Evolutionary conservation across 2,113 vertebrate genomes (phyloP), one percentile per base, ranked within the genome.

Genomic region (Turdus rufiventris): DNA sequence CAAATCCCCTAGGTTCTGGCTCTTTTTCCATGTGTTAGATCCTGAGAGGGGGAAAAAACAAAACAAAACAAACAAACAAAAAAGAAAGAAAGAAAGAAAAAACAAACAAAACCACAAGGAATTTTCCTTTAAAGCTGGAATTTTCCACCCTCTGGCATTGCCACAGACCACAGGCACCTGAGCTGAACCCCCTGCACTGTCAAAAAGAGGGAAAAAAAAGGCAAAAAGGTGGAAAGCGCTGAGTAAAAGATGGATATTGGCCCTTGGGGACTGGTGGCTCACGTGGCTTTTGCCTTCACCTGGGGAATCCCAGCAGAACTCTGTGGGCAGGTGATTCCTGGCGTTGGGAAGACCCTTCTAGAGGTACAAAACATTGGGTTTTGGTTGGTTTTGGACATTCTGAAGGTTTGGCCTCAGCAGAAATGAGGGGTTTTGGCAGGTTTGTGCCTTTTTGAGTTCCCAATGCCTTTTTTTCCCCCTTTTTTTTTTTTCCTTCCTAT

Each of bases 371-470:
- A 29, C 18, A 9, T 10, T 88, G 79, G 60, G 45, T 80, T 82
- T n/a, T 19, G 17, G 51, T 42, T 33, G 7, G 61, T 72, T 96
- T 95, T 28, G 36, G 53, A 9, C 60, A 75, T 54, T 85, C 88
- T 86, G 7, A 75, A 75, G 94, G 86, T 85, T 90, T 91, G 51
- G 12, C 3, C 75, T 92, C 80, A 12, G 28, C 56, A 47, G 91
- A 72, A 43, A 71, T 72, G 34, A 12, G 80, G 88, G 51, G 33
- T 75, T 51, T 48, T 18, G 61, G 78, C 71, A 75, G 93, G n/a
- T 87, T 93, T 94, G 96, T 97, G 91, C 96, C 97, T 96, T 89
- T 96, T 89, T 92, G 86, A 92, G 93, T 97, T 97, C 85, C 66
- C 33, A 8, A 36, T 5, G 29, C 80, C 50, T 93, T 96, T 89